phyloP scores from a whole-genome alignment of 2,797 vertebrate genomes.

The Scolopax rusticola region DNA sequence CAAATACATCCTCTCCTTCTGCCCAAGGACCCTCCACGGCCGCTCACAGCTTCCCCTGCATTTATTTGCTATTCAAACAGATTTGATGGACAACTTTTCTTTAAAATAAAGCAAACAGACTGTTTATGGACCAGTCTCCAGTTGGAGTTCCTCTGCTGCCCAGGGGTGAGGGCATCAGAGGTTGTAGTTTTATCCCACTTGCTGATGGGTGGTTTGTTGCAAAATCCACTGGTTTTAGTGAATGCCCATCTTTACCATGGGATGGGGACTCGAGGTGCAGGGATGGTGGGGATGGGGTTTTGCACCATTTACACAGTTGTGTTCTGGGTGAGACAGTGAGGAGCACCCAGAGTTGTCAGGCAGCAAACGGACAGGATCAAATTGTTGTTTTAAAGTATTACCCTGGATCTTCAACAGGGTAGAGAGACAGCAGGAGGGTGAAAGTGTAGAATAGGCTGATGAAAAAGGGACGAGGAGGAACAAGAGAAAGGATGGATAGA shows the following conservation, averaged over 20 bases:
- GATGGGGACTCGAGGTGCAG: fast-evolving
- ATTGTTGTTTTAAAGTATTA: not conserved
- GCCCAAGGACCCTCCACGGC: slow-evolving; percentile 1
- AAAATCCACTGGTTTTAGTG: not conserved
- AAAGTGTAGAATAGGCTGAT: not conserved
- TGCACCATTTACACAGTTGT: not conserved
- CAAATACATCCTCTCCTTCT: slow-evolving; percentile 42
- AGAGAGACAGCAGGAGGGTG: not conserved
- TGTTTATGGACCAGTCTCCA: not conserved
- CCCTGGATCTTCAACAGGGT: not conserved
- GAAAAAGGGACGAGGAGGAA: not conserved
- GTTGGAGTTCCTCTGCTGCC: not conserved
- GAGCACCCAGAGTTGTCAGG: not conserved
- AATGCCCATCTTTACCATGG: fast-evolving
- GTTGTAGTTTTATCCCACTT: not conserved
- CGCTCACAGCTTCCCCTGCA: not conserved
- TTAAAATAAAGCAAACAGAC: not conserved
- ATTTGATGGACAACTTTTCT: slow-evolving; percentile 28
- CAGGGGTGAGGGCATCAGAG: not conserved
- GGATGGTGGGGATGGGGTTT: not conserved
- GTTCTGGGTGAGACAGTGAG: not conserved
- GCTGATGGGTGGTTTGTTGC: not conserved
- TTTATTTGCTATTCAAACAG: slow-evolving; percentile 20
- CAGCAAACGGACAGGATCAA: not conserved
- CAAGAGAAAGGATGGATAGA: not conserved